Evolutionary conservation across 2,797 vertebrate species (phyloP), one percentile per base, ranked within the genome.

Genomic region (Pipistrellus nathusii): DNA sequence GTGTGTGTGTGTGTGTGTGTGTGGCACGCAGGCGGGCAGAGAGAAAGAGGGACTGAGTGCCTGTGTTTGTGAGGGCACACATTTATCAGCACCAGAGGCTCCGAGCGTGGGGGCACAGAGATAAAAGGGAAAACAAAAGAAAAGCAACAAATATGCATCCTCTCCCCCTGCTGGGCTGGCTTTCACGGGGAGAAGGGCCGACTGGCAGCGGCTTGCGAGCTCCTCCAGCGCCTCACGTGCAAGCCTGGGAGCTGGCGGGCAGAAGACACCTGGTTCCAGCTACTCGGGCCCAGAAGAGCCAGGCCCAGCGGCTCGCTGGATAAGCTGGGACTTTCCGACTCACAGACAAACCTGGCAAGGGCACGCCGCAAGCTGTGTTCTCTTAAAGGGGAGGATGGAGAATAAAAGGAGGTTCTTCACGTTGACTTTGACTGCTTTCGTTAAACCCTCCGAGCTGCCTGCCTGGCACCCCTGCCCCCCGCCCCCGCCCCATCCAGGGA

Each of bases 61-160:
- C 1, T 68, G 76, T 76, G 84, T 53, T 73, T 51, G 85, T 44
- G 59, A 14, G 87, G 35, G 82, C 14, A 11, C 41, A 88, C 80
- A 94, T 93, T 93, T 81, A 93, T 97, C 91, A 93, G 83, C 0
- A 11, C 66, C 25, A 95, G 87, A 59, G 0, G 2, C 85, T 83
- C 82, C 59, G 64, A 92, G 95, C 6, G 6, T 76, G 95, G 73
- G 80, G 76, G 55, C 69, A 44, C 2, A 12, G 66, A 95, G 92
- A 95, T 95, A 96, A 97, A 97, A 95, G 92, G 88, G 64, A 96
- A 96, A 95, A 95, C 95, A 92, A 97, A 96, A 97, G 95, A 95
- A 96, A 97, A 94, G 92, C 76, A 86, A 89, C 88, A 96, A 96
- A 96, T 68, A 78, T 0, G 10, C 35, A 77, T 92, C 93, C 92